Evolutionary conservation across 2,797 vertebrate genomes (phyloP).

Genomic region (Valencia hispanica): DNA sequence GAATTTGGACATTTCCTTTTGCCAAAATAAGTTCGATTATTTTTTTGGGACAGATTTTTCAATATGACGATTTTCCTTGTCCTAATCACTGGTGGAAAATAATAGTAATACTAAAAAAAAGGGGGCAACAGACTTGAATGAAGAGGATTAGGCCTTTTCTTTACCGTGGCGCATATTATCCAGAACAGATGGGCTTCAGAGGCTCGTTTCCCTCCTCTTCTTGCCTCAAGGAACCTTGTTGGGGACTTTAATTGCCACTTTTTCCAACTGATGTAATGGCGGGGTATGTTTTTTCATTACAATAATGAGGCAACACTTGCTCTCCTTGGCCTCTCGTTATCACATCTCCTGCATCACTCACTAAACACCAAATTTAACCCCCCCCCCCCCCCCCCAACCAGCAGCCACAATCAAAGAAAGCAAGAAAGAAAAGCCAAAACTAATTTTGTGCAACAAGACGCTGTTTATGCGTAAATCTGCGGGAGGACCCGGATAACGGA

Average conservation of each 20-base stretch:
- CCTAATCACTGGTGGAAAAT: constrained; percentile 50
- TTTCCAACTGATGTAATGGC: constrained; percentile 93
- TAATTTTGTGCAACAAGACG: constrained; percentile 39
- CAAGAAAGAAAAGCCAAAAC: not conserved
- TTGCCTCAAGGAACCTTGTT: constrained; percentile 89
- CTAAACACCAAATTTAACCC: constrained; percentile 84
- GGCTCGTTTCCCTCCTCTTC: constrained; percentile 75
- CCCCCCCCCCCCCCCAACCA: not conserved
- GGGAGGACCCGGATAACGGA: constrained; percentile 16
- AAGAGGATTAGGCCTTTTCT: constrained; percentile 84
- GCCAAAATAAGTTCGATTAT: no score
- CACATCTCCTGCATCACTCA: constrained; percentile 91
- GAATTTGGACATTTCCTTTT: not conserved
- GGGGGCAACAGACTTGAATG: constrained; percentile 80
- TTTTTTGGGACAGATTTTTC: constrained; percentile 12
- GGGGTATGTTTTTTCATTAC: constrained; percentile 96
- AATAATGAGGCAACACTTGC: constrained; percentile 98
- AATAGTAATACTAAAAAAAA: constrained; percentile 27
- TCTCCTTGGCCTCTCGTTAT: constrained; percentile 97
- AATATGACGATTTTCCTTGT: constrained; percentile 55
- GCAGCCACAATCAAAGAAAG: constrained; percentile 1
- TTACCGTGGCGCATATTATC: constrained; percentile 86
- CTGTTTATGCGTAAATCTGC: constrained; percentile 18
- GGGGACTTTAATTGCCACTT: constrained; percentile 97
- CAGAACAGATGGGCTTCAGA: constrained; percentile 86